Conservation (phyloP, 2,888 invertebrate species). For the Carpatolechia fugitivella region DNA sequence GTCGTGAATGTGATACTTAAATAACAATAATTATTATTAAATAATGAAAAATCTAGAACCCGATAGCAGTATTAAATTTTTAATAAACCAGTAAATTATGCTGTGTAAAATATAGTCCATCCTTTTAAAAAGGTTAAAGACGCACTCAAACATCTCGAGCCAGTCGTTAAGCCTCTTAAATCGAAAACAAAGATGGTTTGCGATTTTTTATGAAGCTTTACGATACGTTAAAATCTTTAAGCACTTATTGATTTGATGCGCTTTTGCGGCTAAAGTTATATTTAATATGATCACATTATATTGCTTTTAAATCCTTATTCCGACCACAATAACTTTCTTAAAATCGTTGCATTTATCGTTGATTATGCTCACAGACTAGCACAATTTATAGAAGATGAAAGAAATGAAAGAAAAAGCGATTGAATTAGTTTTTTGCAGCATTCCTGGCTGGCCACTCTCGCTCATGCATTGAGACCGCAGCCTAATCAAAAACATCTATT, state of each 20-base stretch:
- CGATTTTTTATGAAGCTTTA: slow-evolving; percentile 3
- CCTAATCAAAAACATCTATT: slow-evolving; percentile 15
- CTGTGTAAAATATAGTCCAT: not conserved
- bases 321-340: not conserved
- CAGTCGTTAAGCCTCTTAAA: slow-evolving; percentile 6
- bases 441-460: not conserved
- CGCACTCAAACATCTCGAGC: not conserved
- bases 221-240: not conserved
- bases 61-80: not conserved
- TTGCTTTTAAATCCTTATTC: not conserved
- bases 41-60: not conserved
- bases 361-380: not conserved
- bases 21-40: too few species aligned
- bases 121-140: slow-evolving; percentile 1
- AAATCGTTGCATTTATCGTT: too few species aligned
- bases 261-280: not conserved
- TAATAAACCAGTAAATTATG: not conserved
- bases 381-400: not conserved
- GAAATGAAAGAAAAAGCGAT: slow-evolving; percentile 6
- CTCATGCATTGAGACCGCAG: not conserved
- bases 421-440: slow-evolving; percentile 6
- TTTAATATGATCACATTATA: not conserved
- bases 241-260: slow-evolving; percentile 3
- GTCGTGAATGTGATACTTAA: too few species aligned
- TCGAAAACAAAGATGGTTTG: slow-evolving; percentile 3